Conservation (phyloP, 2,888 invertebrate genomes). For the Nymphalis polychloros region DNA sequence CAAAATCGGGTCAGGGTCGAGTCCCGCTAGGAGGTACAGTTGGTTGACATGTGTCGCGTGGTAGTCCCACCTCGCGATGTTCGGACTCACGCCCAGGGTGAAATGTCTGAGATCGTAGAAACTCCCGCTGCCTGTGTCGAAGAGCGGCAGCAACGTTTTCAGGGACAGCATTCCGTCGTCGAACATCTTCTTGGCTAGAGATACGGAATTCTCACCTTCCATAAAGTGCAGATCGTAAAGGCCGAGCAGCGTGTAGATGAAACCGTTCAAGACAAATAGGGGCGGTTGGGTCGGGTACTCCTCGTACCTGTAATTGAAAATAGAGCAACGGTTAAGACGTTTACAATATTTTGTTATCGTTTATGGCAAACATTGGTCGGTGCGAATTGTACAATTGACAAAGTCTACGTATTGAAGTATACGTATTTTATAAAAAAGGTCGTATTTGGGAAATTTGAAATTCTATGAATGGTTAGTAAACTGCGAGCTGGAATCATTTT, state of each 20-base stretch:
- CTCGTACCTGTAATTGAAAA: conserved; percentile 87
- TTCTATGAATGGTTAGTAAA: too few species aligned
- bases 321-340: too few species aligned
- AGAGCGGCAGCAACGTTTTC: conserved; percentile 92
- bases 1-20: conserved; percentile 91
- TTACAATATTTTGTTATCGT: too few species aligned
- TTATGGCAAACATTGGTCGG: too few species aligned
- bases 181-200: conserved; percentile 88
- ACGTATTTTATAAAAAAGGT: too few species aligned
- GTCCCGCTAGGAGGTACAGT: conserved; percentile 91
- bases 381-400: too few species aligned
- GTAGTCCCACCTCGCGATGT: conserved; percentile 99
- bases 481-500: too few species aligned
- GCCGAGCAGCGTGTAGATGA: conserved; percentile 97
- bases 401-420: too few species aligned
- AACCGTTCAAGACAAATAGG: conserved; percentile 98
- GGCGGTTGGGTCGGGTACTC: conserved; percentile 98
- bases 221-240: conserved; percentile 95
- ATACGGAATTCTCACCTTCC: conserved; percentile 85
- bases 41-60: conserved; percentile 99
- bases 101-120: conserved; percentile 98
- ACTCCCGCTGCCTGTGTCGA: conserved; percentile 97
- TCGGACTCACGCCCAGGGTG: conserved; percentile 93
- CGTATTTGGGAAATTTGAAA: too few species aligned
- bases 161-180: conserved; percentile 93